phyloP scores from a whole-genome alignment of 2,113 vertebrate genomes.

The Telmatochromis brachygnathus region DNA sequence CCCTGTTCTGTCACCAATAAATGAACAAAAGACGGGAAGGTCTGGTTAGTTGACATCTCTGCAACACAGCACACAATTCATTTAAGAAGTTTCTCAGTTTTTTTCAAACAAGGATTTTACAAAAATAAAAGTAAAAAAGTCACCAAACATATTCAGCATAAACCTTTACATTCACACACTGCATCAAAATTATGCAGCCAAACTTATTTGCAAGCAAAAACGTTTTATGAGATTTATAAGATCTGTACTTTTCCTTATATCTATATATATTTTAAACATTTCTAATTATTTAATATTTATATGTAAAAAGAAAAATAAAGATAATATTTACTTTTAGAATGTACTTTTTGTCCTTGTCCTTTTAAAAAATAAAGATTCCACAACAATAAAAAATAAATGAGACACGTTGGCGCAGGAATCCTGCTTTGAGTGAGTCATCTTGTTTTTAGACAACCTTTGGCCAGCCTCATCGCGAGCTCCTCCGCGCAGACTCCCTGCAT shows the following conservation, averaged over 20 bases:
- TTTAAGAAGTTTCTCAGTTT: background rate
- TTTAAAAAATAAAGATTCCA: background rate
- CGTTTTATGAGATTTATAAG: background rate
- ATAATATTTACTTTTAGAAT: rapidly evolving
- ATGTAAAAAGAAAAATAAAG: background rate
- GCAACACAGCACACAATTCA: background rate
- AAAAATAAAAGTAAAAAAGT: background rate
- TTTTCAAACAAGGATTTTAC: background rate
- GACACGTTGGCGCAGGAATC: rapidly evolving
- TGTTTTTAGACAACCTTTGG: background rate
- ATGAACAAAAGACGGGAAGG: background rate
- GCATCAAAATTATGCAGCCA: background rate
- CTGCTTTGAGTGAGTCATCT: background rate
- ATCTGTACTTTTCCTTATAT: background rate
- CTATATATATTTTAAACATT: background rate
- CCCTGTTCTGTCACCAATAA: background rate
- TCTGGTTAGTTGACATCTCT: background rate
- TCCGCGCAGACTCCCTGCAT: constrained; percentile 55
- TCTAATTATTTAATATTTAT: background rate
- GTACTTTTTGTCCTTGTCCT: background rate
- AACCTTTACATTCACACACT: background rate
- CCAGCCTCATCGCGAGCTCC: constrained; percentile 28
- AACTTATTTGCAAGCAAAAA: background rate
- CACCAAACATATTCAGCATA: background rate
- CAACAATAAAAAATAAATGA: background rate